Evolutionary conservation across 2,113 vertebrate genomes (phyloP).

Genomic region (Vombatus ursinus): DNA sequence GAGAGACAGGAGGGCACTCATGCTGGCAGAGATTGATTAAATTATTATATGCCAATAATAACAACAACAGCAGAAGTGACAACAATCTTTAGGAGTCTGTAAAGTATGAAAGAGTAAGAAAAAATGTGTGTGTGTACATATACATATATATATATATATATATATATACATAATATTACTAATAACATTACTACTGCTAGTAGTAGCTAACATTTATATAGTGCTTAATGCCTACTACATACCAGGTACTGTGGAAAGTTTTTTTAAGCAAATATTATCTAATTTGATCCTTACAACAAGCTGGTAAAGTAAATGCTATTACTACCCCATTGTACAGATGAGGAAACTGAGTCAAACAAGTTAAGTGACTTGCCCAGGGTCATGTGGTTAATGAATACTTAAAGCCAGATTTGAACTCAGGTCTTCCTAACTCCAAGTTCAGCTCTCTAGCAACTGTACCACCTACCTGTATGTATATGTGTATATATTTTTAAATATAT

Average conservation of each 20-base stretch:
- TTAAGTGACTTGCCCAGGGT: not conserved
- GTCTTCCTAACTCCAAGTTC: not conserved
- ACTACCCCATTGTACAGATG: not conserved
- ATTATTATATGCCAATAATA: not conserved
- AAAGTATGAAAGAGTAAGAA: not conserved
- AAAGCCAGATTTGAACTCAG: not conserved
- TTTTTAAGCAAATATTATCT: not conserved
- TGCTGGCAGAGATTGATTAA: constrained; percentile 14
- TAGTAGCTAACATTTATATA: not conserved
- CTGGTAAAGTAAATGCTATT: not conserved
- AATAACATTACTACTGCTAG: not conserved
- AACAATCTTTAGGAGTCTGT: not conserved
- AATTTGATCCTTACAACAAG: not conserved
- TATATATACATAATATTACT: not conserved
- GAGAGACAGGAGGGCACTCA: not conserved
- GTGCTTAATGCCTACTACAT: not conserved
- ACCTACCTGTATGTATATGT: not conserved
- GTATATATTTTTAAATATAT: not conserved
- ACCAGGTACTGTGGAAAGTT: not conserved
- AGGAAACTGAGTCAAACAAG: not conserved
- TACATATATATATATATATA: not conserved
- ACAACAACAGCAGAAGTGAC: not conserved
- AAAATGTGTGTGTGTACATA: not conserved
- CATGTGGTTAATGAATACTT: not conserved
- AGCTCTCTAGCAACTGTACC: not conserved